A percentile compares a stretch with the other conserved stretches of the same genome.
These are phyloP conservation scores for Oreochromis mossambicus DNA, from an alignment of 2,797 vertebrate species.

Conservation along the genomic window DNA sequence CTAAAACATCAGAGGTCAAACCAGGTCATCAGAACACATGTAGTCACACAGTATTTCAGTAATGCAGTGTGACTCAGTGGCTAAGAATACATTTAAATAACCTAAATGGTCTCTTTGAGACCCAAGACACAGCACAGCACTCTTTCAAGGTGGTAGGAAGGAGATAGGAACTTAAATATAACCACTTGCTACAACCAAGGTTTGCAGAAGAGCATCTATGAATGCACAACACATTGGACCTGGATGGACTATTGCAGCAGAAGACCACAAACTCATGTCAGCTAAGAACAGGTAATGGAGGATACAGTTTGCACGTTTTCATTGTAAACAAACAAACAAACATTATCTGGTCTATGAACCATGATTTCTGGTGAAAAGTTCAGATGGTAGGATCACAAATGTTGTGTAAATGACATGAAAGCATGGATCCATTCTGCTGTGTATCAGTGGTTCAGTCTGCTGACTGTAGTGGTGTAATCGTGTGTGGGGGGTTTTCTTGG, in stretches of 20 bases:
- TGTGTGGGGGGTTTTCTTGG: not conserved
- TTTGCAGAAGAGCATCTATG: not conserved
- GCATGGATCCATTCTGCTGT: not conserved
- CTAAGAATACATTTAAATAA: not conserved
- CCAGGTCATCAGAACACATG: not conserved
- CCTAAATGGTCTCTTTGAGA: not conserved
- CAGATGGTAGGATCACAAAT: not conserved
- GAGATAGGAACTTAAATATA: not conserved
- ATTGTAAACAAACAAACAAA: not conserved
- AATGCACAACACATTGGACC: not conserved
- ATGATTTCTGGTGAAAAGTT: not conserved
- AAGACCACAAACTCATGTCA: not conserved
- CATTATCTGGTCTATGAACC: not conserved
- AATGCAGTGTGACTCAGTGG: not conserved
- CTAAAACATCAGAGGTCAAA: not conserved
- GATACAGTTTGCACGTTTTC: not conserved
- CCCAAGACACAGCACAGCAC: not conserved
- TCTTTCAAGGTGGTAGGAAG: not conserved
- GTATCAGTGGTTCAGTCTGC: not conserved
- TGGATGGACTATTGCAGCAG: not conserved
- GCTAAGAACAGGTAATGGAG: not conserved
- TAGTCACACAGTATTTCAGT: not conserved
- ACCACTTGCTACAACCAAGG: not conserved
- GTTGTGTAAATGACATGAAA: not conserved
- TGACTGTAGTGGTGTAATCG: not conserved